Evolutionary conservation across 2,113 vertebrate genomes (phyloP).

Genomic region (Parotia lawesii): DNA sequence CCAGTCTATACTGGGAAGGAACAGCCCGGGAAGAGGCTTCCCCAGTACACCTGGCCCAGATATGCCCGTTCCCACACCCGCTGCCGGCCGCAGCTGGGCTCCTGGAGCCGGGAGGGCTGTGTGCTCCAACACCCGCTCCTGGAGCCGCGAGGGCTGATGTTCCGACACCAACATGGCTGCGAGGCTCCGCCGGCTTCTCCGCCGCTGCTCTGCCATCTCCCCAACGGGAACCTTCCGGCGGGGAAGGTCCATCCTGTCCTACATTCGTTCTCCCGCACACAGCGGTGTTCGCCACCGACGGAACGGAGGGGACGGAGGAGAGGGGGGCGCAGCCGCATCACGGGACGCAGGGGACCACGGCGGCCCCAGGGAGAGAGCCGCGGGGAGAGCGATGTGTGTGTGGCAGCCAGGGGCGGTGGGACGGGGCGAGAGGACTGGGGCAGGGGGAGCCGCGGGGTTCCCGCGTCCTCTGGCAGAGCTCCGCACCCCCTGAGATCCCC

Average conservation of each 20-base stretch:
- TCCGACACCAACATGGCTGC: conserved; percentile 47
- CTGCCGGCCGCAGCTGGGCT: background rate
- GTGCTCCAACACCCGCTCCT: background rate
- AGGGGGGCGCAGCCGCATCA: background rate
- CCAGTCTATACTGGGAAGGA: no score
- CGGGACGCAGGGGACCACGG: background rate
- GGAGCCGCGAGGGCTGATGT: background rate
- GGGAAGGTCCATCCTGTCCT: background rate
- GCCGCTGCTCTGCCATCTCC: background rate
- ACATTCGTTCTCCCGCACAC: background rate
- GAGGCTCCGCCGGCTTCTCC: background rate
- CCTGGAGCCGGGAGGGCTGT: background rate
- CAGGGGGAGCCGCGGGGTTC: background rate
- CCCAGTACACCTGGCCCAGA: accelerated
- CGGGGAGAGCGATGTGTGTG: background rate
- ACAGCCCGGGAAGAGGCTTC: background rate
- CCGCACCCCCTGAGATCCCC: background rate
- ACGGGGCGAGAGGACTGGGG: background rate
- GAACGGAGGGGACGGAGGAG: background rate
- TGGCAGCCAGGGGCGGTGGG: background rate
- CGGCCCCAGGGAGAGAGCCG: background rate
- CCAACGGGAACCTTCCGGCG: background rate
- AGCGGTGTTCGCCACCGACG: background rate
- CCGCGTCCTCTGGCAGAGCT: background rate
- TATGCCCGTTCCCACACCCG: accelerated